phyloP scores from a whole-genome alignment of 2,888 invertebrate genomes.

The Fissipunctia ypsillon region DNA sequence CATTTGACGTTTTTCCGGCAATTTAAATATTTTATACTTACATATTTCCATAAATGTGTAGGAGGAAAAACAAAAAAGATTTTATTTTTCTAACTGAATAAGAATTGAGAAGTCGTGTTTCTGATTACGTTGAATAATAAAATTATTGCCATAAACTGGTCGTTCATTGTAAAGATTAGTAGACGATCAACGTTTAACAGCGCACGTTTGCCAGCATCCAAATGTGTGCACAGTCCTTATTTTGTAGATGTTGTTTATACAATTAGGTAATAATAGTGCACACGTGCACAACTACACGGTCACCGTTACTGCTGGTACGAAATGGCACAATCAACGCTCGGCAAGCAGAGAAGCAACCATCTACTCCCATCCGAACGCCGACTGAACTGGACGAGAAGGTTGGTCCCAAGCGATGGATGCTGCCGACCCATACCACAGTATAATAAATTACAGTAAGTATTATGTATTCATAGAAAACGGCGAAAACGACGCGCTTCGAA shows the following conservation, averaged over 20 bases:
- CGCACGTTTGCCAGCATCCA: neutral
- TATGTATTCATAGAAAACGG: too few relatives aligned
- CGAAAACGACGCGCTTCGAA: too few relatives aligned
- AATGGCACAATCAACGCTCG: too few relatives aligned
- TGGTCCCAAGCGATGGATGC: too few relatives aligned
- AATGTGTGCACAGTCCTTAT: neutral
- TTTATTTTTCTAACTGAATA: neutral
- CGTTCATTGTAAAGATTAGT: neutral
- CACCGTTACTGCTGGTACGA: too few relatives aligned
- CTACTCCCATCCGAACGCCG: too few relatives aligned
- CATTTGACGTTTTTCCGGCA: neutral
- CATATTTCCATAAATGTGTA: neutral
- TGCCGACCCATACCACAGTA: too few relatives aligned
- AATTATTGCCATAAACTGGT: neutral
- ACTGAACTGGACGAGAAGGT: too few relatives aligned
- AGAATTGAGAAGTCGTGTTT: neutral
- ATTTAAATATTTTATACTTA: neutral
- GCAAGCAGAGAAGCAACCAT: too few relatives aligned
- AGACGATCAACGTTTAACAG: neutral
- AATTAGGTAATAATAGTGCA: neutral
- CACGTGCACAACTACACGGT: too few relatives aligned
- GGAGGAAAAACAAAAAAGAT: neutral
- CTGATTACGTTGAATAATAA: neutral
- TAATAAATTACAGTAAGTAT: too few relatives aligned
- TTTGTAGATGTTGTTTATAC: neutral